Base-by-base conservation (phyloP, 2,113 vertebrate species). In the Carlito syrichta region DNA sequence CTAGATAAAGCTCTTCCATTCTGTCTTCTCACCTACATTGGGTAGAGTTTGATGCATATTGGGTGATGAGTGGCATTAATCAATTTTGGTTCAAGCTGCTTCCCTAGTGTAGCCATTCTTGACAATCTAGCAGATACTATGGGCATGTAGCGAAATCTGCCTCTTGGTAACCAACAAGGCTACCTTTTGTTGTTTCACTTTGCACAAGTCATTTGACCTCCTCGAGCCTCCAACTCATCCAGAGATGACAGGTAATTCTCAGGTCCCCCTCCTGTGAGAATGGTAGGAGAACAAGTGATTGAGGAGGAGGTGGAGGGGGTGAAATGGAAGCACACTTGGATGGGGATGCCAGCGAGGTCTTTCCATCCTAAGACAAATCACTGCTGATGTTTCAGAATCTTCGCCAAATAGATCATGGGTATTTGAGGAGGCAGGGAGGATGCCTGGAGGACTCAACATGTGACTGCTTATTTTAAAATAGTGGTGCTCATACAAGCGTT, bases 401-500 rank as follows among this genome's bases (percentile, higher is more conserved):
- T 71, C 23, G 74, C 48, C 2, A 5, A 17, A 16, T 45, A 4
- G 50, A 13, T 17, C 1, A 0, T 6, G 40, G 74, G 52, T 6
- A 3, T 74, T 60, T 8, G 73, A 40, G 76, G 40, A 52, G 27
- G 48, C 0, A 0, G 27, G 16, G 27, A 35, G 3, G 6, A 56
- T 60, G 2, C 30, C 22, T 8, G 13, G 68, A 68, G 66, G 43
- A 30, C 38, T 27, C 22, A 0, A 38, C 1, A 0, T 1, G 2
- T 22, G 48, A 27, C 17, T 66, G 45, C 43, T 22, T 50, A 35
- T n/a, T 30, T 66, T 43, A 58, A 45, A 6, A 6, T 5, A 10
- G 2, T n/a, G 1, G 0, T 0, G 5, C 66, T 30, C n/a, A 4
- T 16, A 6, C 10, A 30, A 25, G 27, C 23, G 4, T 0, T 8